Base-by-base conservation (phyloP, 2,888 invertebrate genomes). In the Chymomyza procnemis region DNA sequence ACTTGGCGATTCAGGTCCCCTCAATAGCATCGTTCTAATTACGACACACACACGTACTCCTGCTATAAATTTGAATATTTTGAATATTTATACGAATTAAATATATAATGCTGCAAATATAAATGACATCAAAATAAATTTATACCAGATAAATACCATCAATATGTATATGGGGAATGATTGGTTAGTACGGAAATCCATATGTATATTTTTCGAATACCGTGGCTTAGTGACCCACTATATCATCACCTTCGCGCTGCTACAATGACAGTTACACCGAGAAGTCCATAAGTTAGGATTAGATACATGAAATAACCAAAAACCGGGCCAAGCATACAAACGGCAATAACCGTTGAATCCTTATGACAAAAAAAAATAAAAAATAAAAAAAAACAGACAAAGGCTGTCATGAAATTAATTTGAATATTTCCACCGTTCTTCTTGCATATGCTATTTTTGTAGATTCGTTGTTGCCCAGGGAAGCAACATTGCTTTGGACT, bases 271-370 rank as follows among this genome's bases (percentile, higher is more conserved):
- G 78, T 61, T 71, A 78, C 69, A 67, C 75, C 26, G 60, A 70
- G 74, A 67, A 78, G 78, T 73, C 72, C 72, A 85, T 74, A 75
- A 86, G 84, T 85, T 84, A 74, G 81, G 80, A 83, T 87, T 83
- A 85, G 77, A 76, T 75, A 74, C 58, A 34, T 68, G 70, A 83
- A 73, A n/a, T n/a, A n/a, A n/a, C n/a, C n/a, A n/a, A n/a, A 71
- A 46, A 30, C 47, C 30, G 52, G 46, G 26, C 18, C 26, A 26
- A 26, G 21, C 21, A 16, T 46, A 19, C 50, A 61, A 22, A 52
- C 6, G 61, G 56, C 46, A 59, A 52, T 60, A 48, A 26, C 65
- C 60, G 19, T 30, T 21, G 47, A 59, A 67, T 58, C 71, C 66
- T 69, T 69, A 75, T 72, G 69, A 72, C 64, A 73, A 67, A 67